Evolutionary conservation across 1,140 invertebrate species (phyloP).

Genomic region (Glossosoma conforme): DNA sequence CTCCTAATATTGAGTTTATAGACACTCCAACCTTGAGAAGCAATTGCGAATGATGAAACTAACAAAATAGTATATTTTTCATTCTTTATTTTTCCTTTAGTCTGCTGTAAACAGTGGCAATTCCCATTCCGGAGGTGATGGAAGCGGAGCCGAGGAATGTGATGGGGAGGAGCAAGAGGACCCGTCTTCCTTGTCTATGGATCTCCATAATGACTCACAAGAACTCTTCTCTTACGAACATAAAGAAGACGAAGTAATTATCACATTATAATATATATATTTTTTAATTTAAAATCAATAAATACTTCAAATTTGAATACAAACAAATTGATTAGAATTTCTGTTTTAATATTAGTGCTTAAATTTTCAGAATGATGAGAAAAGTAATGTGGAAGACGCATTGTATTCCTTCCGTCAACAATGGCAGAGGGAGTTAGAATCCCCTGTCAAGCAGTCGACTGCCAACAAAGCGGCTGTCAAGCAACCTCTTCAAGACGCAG

Average conservation of each 20-base stretch:
- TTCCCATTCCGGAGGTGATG: conserved; percentile 6
- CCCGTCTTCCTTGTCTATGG: conserved; percentile 38
- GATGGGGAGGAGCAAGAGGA: conserved; percentile 44
- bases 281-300: no score
- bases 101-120: conserved; percentile 10
- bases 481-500: background rate
- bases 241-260: no score
- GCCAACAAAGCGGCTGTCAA: background rate
- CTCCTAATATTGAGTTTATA: no score
- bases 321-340: background rate
- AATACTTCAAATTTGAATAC: no score
- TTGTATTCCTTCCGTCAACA: conserved; percentile 43
- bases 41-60: no score
- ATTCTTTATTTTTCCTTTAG: conserved; percentile 8
- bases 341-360: no score
- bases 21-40: no score
- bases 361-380: conserved; percentile 5
- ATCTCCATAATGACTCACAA: no score
- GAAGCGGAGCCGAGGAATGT: conserved; percentile 31
- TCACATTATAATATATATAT: no score
- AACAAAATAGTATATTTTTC: no score
- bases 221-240: no score
- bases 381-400: conserved; percentile 34
- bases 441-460: conserved; percentile 25
- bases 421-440: conserved; percentile 44